Conservation (phyloP, 2,888 invertebrate genomes). For the Shargacucullia verbasci region DNA sequence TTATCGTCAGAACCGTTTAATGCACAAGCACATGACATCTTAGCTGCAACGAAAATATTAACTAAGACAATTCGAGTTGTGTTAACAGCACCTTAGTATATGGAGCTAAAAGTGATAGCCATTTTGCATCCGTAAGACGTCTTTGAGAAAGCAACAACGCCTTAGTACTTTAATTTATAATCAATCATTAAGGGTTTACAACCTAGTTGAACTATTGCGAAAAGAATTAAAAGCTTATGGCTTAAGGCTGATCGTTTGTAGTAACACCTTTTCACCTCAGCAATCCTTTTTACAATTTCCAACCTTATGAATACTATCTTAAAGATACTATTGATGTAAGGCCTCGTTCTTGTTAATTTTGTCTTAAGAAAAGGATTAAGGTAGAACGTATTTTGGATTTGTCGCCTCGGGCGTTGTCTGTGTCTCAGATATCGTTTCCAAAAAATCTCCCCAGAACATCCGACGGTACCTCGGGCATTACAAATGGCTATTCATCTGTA, state of each 20-base stretch:
- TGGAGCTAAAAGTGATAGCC: too few species aligned
- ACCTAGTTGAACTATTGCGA: not conserved
- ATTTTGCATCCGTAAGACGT: too few species aligned
- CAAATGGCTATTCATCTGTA: constrained; percentile 61
- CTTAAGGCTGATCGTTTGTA: constrained; percentile 36
- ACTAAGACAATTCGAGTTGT: too few species aligned
- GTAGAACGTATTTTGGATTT: constrained; percentile 51
- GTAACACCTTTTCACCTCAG: constrained; percentile 16
- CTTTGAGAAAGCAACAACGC: not conserved
- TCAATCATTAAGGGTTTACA: too few species aligned
- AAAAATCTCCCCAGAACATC: constrained; percentile 68
- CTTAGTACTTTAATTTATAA: not conserved
- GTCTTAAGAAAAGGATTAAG: constrained; percentile 40
- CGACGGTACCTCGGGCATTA: constrained; percentile 61
- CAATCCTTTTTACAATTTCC: constrained; percentile 12
- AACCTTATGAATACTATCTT: constrained; percentile 6
- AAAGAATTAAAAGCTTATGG: constrained; percentile 39
- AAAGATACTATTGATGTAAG: constrained; percentile 6
- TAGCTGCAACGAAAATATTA: too few species aligned
- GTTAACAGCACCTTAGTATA: too few species aligned
- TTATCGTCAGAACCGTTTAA: too few species aligned
- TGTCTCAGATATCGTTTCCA: constrained; percentile 62
- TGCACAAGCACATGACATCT: too few species aligned
- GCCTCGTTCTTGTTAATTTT: constrained; percentile 15
- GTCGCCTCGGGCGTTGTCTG: constrained; percentile 65